These are phyloP conservation scores for Crioceris asparagi DNA, from an alignment of 2,888 invertebrate species.

Conservation along the genomic window DNA sequence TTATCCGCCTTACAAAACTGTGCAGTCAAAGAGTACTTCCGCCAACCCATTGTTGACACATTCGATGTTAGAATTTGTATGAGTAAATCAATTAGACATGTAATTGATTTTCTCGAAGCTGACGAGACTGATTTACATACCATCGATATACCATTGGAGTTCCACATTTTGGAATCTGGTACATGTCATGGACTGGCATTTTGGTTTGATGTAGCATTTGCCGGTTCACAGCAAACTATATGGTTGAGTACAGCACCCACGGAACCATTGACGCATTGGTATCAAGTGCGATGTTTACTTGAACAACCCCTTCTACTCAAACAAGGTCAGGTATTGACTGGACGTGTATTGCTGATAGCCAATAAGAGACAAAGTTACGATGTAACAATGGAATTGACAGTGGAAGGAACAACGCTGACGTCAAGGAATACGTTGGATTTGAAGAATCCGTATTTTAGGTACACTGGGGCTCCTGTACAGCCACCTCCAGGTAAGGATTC, in stretches of 20 bases:
- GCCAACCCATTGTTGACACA: slow-evolving; percentile 23
- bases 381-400: slow-evolving; percentile 86
- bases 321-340: slow-evolving; percentile 83
- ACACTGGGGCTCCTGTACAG: slow-evolving; percentile 84
- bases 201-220: slow-evolving; percentile 98
- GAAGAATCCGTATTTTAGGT: slow-evolving; percentile 97
- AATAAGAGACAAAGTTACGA: slow-evolving; percentile 98
- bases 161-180: slow-evolving; percentile 83
- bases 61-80: slow-evolving; percentile 96
- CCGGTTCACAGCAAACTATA: slow-evolving; percentile 78
- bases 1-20: slow-evolving; percentile 81
- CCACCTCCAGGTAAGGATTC: slow-evolving; percentile 58
- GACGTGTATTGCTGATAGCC: slow-evolving; percentile 77
- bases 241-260: slow-evolving; percentile 98
- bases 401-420: slow-evolving; percentile 78
- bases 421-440: slow-evolving; percentile 90
- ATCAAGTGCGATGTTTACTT: slow-evolving; percentile 74
- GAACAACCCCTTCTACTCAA: slow-evolving; percentile 91
- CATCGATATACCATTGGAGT: slow-evolving; percentile 91
- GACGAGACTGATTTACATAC: slow-evolving; percentile 88
- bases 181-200: slow-evolving; percentile 96
- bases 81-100: slow-evolving; percentile 85
- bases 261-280: slow-evolving; percentile 95
- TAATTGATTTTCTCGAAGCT: slow-evolving; percentile 87
- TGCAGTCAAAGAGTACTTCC: slow-evolving; percentile 93